Base-by-base conservation (phyloP, 1,140 invertebrate genomes). In the Drosophila paulistorum region DNA sequence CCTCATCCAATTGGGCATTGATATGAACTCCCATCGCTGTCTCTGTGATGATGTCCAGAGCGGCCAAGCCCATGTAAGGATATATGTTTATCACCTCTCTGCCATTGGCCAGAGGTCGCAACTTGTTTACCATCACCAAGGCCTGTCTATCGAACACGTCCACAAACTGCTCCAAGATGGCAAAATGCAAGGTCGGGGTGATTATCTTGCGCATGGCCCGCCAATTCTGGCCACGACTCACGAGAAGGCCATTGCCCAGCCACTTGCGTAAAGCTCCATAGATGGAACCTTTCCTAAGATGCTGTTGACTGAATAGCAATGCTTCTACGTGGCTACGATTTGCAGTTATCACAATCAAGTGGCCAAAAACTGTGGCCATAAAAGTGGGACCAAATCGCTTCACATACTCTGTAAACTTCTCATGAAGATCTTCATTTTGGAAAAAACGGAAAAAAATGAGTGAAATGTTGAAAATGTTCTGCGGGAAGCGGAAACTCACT, bases 1-100 rank as follows among this genome's bases (percentile, higher is more conserved):
- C 93, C 1, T 84, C 89, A 76, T 96, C 92, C 20, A 91, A 91
- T 92, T 98, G 97, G 1, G 96, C 95, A 90, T 95, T 93, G 3
- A 98, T 91, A 60, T 94, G 93, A 1, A 95, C 93, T 1, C 97
- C 97, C 96, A 98, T 97, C 5, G 97, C 96, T 9, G 96, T 96
- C 93, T 98, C 96, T 94, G 90, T 20, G 48, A 90, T 90, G 7
- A 90, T 83, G 63, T 90, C 85, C 45, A 91, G 48, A 0, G 90
- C 71, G 2, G 69, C 64, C n/a, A 90, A 60, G 5, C 78, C 76
- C 39, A 90, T 66, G 35, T 66, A 64, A 0, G 71, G 69, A 70
- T 75, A 75, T n/a, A 90, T 82, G 59, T 90, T 73, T 10, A 68
- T 26, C 0, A 39, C 3, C 1, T 13, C 3, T 2, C 0, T 26